phyloP scores from a whole-genome alignment of 2,888 invertebrate genomes.

The Philhelius pedissequus region DNA sequence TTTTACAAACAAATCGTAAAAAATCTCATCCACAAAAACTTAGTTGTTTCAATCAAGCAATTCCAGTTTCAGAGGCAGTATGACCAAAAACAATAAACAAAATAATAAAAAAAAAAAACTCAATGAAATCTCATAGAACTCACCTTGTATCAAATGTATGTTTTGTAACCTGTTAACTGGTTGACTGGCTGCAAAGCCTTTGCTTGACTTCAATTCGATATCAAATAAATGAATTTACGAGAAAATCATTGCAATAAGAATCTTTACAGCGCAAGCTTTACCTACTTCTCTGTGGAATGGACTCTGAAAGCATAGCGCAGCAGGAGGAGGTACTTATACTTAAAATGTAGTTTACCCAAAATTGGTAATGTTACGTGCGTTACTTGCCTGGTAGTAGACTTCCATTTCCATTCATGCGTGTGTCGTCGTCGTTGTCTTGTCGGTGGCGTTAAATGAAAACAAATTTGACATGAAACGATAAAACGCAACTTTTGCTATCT shows the following conservation, averaged over 20 bases:
- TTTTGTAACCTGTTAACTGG: conserved; percentile 48
- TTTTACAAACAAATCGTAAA: not conserved
- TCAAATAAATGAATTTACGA: conserved; percentile 27
- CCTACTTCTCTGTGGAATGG: no score
- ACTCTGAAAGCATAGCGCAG: not conserved
- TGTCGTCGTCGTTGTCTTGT: not conserved
- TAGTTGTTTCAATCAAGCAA: conserved; percentile 19
- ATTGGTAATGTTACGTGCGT: conserved; percentile 62
- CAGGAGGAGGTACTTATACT: conserved; percentile 17
- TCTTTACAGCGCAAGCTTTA: not conserved
- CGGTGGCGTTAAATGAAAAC: conserved; percentile 36
- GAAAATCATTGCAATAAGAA: conserved; percentile 52
- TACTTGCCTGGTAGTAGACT: conserved; percentile 36
- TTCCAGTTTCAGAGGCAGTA: conserved; percentile 26
- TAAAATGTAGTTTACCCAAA: conserved; percentile 61
- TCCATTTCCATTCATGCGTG: conserved; percentile 61
- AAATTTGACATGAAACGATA: conserved; percentile 31
- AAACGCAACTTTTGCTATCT: conserved; percentile 18
- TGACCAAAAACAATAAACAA: conserved; percentile 17
- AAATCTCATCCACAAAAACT: not conserved
- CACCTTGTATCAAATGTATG: conserved; percentile 65
- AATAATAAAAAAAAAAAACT: conserved; percentile 30
- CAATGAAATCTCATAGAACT: conserved; percentile 44
- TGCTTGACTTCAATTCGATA: conserved; percentile 15
- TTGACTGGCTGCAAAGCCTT: conserved; percentile 23